Evolutionary conservation across 2,888 invertebrate species (phyloP), one percentile per base, ranked within the genome.

Genomic region (Cyclophora punctaria): DNA sequence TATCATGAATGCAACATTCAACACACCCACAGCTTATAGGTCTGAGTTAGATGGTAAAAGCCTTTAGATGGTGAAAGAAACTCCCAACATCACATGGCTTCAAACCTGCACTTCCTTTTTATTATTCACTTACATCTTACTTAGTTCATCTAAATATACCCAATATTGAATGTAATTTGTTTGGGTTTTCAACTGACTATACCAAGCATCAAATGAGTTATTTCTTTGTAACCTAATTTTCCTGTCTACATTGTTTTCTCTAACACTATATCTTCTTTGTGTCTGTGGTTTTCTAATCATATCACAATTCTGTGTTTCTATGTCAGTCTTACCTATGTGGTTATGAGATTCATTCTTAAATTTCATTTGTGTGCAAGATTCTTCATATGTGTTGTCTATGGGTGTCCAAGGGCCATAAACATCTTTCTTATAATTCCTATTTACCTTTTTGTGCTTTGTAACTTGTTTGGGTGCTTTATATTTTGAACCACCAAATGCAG

Each of bases 81-180:
- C 1, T 20, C 1, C 20, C 20, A 20, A 20, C 20, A 20, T 20
- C 20, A 20, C 20, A 20, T 20, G 20, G 20, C 20, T 20, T 20
- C 20, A n/a, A 5, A 41, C 41, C 41, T 7, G n/a, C 41, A 41
- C 41, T 41, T 41, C n/a, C n/a, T n/a, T 41, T 41, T 6, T n/a
- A 41, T 41, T 41, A 41, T 41, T 20, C 20, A 20, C 20, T 43
- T 7, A 43, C 5, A 43, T 20, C 20, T 34, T 52, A 34, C 47
- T 53, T 51, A 87, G 56, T 64, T 83, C 83, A 51, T 81, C 66
- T 46, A 83, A 66, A 53, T 84, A 87, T 6, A 78, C 41, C 40
- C 67, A 57, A 52, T 71, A 60, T 68, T 81, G 80, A 48, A 87
- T 66, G 59, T 75, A 71, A 57, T 72, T 68, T 44, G 70, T 69